A percentile compares a stretch with the other conserved stretches of the same genome.
These are phyloP conservation scores for Semnornis frantzii DNA, from an alignment of 2,113 vertebrate genomes.

Conservation along the genomic window DNA sequence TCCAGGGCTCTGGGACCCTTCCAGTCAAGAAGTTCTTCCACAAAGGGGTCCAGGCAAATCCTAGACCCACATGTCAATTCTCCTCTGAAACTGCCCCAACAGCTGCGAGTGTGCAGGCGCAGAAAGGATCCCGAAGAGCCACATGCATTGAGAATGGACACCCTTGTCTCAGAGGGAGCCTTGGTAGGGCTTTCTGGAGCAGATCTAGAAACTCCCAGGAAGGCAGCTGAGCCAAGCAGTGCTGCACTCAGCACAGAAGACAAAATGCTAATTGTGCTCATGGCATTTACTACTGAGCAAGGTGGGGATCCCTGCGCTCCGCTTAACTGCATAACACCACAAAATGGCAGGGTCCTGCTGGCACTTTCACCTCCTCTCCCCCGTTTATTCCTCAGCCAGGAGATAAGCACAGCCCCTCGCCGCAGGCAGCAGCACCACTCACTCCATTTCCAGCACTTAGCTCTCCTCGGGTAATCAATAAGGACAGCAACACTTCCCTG, in stretches of 20 bases:
- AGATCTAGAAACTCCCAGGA: background rate
- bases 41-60: accelerated
- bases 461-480: accelerated
- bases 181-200: background rate
- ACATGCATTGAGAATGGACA: accelerated
- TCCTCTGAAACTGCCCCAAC: background rate
- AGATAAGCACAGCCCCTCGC: accelerated
- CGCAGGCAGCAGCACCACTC: accelerated
- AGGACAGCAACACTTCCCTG: background rate
- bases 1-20: too few species aligned
- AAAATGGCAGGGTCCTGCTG: background rate
- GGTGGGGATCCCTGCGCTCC: background rate
- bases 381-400: background rate
- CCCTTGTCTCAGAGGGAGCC: background rate
- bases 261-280: background rate
- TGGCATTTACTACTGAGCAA: background rate
- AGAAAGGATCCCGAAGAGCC: accelerated
- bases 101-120: background rate
- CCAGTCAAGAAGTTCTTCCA: background rate
- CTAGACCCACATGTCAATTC: background rate
- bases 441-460: background rate
- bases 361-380: background rate
- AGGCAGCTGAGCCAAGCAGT: background rate
- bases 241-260: background rate
- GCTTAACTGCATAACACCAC: background rate